These are phyloP conservation scores for Telmatochromis sp. DNA, from an alignment of 2,113 vertebrate species.

Conservation along the genomic window DNA sequence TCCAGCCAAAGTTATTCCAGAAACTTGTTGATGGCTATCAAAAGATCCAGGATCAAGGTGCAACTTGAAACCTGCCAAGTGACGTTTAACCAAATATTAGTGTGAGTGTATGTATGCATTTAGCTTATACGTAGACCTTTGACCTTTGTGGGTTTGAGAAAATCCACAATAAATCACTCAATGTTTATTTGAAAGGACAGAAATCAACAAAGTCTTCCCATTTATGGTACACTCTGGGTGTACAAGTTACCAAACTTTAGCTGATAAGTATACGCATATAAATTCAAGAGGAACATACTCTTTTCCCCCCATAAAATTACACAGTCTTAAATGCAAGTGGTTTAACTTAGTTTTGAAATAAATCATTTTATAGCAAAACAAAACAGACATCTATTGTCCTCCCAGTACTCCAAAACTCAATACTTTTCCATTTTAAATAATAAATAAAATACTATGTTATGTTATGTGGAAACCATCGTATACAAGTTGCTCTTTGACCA, in stretches of 20 bases:
- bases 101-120: neutral
- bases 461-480: neutral
- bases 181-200: neutral
- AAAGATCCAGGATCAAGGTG: neutral
- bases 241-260: neutral
- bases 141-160: neutral
- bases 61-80: neutral
- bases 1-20: neutral
- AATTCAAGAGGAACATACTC: neutral
- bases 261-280: neutral
- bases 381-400: neutral
- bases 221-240: neutral
- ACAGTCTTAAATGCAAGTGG: neutral
- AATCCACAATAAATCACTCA: neutral
- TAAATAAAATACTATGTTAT: neutral
- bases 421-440: neutral
- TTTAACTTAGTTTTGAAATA: neutral
- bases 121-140: rapidly evolving
- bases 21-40: neutral
- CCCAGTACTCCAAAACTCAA: neutral
- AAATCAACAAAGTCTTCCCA: neutral
- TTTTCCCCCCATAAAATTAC: rapidly evolving
- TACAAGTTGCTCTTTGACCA: neutral
- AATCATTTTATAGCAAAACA: neutral
- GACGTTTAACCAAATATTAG: rapidly evolving